Evolutionary conservation across 2,888 invertebrate genomes (phyloP).

Genomic region (Cheiracanthium punctorium): DNA sequence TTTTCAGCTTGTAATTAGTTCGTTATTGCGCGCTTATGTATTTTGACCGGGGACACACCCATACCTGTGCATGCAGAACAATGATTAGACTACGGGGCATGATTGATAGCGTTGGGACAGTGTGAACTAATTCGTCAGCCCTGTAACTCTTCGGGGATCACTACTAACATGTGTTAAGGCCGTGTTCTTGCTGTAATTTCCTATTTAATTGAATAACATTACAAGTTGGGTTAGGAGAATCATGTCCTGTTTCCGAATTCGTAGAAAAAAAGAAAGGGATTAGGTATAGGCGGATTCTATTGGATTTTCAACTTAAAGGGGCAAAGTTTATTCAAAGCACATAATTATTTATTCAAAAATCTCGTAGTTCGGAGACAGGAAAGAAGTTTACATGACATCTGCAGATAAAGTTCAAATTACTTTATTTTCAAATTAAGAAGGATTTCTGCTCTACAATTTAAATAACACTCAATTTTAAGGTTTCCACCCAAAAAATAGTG

Average conservation of each 20-base stretch:
- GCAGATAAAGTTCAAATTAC: too few species aligned
- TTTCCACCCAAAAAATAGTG: too few species aligned
- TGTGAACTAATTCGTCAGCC: constrained; percentile 43
- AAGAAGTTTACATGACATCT: too few species aligned
- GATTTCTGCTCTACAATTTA: too few species aligned
- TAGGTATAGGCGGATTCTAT: constrained; percentile 27
- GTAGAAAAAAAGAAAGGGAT: constrained; percentile 38
- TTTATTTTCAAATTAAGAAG: too few species aligned
- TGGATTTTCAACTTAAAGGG: constrained; percentile 17
- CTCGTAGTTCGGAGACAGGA: too few species aligned
- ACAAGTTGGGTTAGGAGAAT: constrained; percentile 21
- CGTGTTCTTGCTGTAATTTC: constrained; percentile 66
- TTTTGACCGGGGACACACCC: constrained; percentile 45
- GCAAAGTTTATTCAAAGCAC: too few species aligned
- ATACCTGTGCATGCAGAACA: constrained; percentile 38
- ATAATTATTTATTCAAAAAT: too few species aligned
- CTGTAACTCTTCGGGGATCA: constrained; percentile 28
- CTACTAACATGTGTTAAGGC: constrained; percentile 63
- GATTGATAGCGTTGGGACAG: constrained; percentile 45
- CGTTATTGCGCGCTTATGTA: constrained; percentile 5
- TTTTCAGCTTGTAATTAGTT: constrained; percentile 39
- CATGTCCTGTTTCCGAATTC: constrained; percentile 42
- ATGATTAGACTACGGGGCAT: constrained; percentile 36
- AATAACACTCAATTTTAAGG: too few species aligned
- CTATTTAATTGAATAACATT: constrained; percentile 67